Evolutionary conservation across 2,797 vertebrate genomes (phyloP).

Genomic region (Acanthurus leucopareius): DNA sequence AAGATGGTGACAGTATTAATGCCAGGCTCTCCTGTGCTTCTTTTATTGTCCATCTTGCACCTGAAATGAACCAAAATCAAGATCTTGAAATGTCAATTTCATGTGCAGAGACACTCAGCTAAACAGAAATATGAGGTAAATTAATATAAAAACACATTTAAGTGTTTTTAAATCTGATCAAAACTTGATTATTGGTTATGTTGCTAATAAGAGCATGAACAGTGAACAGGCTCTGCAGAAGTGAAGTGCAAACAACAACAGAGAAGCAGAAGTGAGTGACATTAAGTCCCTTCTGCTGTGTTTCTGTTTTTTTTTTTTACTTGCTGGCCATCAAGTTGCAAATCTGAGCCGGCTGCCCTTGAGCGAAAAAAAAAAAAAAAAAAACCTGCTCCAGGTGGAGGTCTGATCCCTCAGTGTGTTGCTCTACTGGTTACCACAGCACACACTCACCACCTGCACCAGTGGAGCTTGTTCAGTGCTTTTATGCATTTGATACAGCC

Average conservation of each 20-base stretch:
- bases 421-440: constrained; percentile 27
- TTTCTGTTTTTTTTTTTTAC: constrained; percentile 5
- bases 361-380: constrained; percentile 17
- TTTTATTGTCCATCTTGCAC: too few species aligned
- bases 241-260: constrained; percentile 20
- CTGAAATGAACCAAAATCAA: too few species aligned
- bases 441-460: constrained; percentile 59
- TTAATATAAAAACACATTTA: too few species aligned
- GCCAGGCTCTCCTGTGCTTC: too few species aligned
- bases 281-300: constrained; percentile 24
- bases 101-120: not conserved
- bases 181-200: not conserved
- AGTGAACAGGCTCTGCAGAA: constrained; percentile 8
- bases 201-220: not conserved
- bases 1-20: too few species aligned
- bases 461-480: constrained; percentile 56
- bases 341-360: constrained; percentile 37
- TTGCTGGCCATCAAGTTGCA: constrained; percentile 38
- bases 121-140: not conserved
- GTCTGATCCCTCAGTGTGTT: constrained; percentile 47
- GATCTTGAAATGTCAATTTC: too few species aligned
- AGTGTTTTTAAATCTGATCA: not conserved
- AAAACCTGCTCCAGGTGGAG: constrained; percentile 46
- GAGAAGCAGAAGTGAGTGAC: constrained; percentile 25
- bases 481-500: constrained; percentile 69